Percentiles rank a stretch among this genome's conserved stretches.
Evolutionary conservation across 2,113 vertebrate species (phyloP).

Genomic region (Tiliqua scincoides): DNA sequence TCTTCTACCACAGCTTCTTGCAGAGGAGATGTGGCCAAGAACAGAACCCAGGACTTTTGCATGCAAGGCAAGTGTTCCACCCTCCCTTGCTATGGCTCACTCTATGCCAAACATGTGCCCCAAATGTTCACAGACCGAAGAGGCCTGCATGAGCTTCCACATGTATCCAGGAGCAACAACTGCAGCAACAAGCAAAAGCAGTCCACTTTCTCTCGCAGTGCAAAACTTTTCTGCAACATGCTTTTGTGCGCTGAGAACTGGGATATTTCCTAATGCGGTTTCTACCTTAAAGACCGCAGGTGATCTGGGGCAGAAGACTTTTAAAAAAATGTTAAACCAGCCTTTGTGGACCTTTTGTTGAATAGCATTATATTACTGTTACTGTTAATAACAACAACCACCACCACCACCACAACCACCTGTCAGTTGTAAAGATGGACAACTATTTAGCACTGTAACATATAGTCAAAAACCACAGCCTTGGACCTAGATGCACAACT

Average conservation of each 20-base stretch:
- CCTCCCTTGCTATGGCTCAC: neutral
- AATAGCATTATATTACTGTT: too few species aligned
- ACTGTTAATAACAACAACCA: too few species aligned
- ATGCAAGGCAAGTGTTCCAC: neutral
- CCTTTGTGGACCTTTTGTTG: too few species aligned
- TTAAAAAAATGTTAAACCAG: too few species aligned
- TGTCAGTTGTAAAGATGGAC: too few species aligned
- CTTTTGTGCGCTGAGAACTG: neutral
- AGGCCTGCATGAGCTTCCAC: fast-evolving
- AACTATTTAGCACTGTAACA: neutral
- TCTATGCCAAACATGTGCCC: neutral
- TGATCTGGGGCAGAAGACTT: too few species aligned
- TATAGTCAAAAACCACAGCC: neutral
- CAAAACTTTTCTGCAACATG: too few species aligned
- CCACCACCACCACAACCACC: too few species aligned
- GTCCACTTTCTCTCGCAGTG: neutral
- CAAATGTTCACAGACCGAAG: neutral
- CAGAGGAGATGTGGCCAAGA: neutral
- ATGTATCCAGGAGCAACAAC: fast-evolving
- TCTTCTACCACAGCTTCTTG: neutral
- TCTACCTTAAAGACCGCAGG: too few species aligned
- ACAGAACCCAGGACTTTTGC: too few species aligned
- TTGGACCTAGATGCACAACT: too few species aligned
- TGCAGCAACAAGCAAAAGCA: fast-evolving
- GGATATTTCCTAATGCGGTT: too few species aligned